Evolutionary conservation across 2,888 invertebrate genomes (phyloP).

Genomic region (Pinctada fucata): DNA sequence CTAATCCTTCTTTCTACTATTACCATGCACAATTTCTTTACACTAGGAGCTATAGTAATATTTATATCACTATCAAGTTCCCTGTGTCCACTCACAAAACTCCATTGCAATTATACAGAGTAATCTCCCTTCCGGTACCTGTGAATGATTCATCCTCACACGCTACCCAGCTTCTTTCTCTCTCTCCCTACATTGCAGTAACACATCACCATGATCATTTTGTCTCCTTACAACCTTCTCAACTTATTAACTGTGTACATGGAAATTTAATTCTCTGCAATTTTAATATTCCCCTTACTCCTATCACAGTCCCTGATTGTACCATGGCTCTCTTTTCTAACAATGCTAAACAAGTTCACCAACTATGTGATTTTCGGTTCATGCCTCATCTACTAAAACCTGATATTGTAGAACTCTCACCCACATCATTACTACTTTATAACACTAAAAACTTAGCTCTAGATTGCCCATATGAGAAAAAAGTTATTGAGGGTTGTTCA

Average conservation of each 20-base stretch:
- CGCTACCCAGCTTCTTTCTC: conserved; percentile 42
- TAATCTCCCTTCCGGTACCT: conserved; percentile 41
- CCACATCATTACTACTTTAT: conserved; percentile 24
- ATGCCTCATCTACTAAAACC: conserved; percentile 4
- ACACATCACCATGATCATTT: conserved; percentile 38
- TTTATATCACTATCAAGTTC: conserved; percentile 30
- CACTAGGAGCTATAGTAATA: conserved; percentile 5
- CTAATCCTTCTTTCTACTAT: conserved; percentile 21
- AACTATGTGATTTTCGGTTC: conserved; percentile 24
- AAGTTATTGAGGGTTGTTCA: conserved; percentile 23
- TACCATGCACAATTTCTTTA: conserved; percentile 21
- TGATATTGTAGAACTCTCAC: conserved; percentile 22
- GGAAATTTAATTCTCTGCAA: not conserved
- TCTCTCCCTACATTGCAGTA: conserved; percentile 40
- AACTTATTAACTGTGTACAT: conserved; percentile 23
- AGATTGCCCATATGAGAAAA: conserved; percentile 24
- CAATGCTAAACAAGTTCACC: conserved; percentile 1
- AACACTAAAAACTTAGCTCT: conserved; percentile 22
- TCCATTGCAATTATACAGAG: conserved; percentile 35
- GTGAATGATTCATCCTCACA: conserved; percentile 41
- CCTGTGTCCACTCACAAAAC: conserved; percentile 38
- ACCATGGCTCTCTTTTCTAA: conserved; percentile 20
- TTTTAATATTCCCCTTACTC: conserved; percentile 21
- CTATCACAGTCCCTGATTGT: conserved; percentile 3
- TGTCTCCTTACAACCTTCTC: conserved; percentile 13